phyloP scores from a whole-genome alignment of 2,113 vertebrate species.

The Xyrauchen texanus region DNA sequence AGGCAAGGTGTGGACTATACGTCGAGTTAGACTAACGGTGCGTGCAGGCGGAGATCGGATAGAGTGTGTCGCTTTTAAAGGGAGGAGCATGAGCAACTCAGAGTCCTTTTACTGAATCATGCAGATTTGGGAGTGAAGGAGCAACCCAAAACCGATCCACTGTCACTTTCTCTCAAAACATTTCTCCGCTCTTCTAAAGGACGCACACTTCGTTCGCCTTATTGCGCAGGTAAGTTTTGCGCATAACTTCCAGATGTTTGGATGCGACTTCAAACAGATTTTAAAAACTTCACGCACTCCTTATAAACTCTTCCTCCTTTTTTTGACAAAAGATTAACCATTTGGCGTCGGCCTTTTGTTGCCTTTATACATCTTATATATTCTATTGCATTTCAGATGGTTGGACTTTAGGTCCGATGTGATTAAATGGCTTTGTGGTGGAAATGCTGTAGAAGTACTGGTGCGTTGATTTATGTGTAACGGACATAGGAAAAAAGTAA shows the following conservation, averaged over 20 bases:
- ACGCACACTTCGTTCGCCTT: constrained; percentile 34
- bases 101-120: constrained; percentile 23
- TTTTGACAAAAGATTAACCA: constrained; percentile 16
- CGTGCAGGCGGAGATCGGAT: constrained; percentile 24
- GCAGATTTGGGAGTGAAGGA: constrained; percentile 24
- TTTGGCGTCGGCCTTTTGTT: not conserved
- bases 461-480: not conserved
- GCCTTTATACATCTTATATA: not conserved
- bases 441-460: not conserved
- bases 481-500: not conserved
- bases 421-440: not conserved
- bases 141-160: not conserved
- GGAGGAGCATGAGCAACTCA: constrained; percentile 25
- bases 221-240: constrained; percentile 14
- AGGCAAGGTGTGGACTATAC: too few species aligned
- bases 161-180: constrained; percentile 35
- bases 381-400: not conserved
- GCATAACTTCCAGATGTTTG: constrained; percentile 5
- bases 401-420: not conserved
- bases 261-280: not conserved
- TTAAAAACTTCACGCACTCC: not conserved
- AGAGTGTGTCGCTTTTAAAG: not conserved
- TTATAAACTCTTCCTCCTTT: not conserved
- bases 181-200: constrained; percentile 41
- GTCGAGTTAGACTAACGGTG: not conserved